Percentiles rank a stretch among this genome's conserved stretches.
phyloP scores from a whole-genome alignment of 2,797 vertebrate species.

The Pogonophryne albipinna region DNA sequence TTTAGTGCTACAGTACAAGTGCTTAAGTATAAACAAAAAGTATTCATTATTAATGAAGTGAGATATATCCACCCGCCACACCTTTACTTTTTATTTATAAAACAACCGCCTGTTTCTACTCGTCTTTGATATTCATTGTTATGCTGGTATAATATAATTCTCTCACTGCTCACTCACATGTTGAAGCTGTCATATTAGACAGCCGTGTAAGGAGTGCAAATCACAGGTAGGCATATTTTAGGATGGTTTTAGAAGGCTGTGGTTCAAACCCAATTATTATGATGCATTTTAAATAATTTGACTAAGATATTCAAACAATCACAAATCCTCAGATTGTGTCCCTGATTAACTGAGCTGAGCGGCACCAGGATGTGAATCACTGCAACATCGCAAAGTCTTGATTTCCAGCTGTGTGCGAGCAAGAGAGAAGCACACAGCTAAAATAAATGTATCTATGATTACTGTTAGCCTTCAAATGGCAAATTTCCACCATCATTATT shows the following conservation, averaged over 20 bases:
- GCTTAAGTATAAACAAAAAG: background rate
- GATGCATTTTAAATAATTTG: slow-evolving; percentile 34
- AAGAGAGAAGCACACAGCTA: slow-evolving; percentile 24
- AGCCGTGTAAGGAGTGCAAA: slow-evolving; percentile 3
- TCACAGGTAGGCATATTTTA: slow-evolving; percentile 14
- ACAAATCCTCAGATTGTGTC: slow-evolving; percentile 39
- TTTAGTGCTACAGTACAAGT: background rate
- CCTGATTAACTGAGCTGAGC: slow-evolving; percentile 54
- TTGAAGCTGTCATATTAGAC: slow-evolving; percentile 3
- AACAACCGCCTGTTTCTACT: background rate
- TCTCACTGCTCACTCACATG: slow-evolving; percentile 9
- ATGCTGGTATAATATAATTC: background rate
- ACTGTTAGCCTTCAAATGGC: slow-evolving; percentile 37
- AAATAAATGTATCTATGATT: background rate
- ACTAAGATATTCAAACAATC: slow-evolving; percentile 54
- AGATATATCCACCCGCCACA: background rate
- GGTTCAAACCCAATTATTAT: slow-evolving; percentile 21
- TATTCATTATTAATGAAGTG: background rate
- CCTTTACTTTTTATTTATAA: background rate
- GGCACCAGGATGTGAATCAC: slow-evolving; percentile 51
- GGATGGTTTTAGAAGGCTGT: background rate
- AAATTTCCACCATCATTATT: slow-evolving; percentile 36
- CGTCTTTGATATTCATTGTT: slow-evolving; percentile 7
- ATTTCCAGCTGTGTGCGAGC: slow-evolving; percentile 55
- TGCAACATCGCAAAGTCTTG: slow-evolving; percentile 44